Base-by-base conservation (phyloP, 1,140 invertebrate genomes). In the Papilio glaucus region DNA sequence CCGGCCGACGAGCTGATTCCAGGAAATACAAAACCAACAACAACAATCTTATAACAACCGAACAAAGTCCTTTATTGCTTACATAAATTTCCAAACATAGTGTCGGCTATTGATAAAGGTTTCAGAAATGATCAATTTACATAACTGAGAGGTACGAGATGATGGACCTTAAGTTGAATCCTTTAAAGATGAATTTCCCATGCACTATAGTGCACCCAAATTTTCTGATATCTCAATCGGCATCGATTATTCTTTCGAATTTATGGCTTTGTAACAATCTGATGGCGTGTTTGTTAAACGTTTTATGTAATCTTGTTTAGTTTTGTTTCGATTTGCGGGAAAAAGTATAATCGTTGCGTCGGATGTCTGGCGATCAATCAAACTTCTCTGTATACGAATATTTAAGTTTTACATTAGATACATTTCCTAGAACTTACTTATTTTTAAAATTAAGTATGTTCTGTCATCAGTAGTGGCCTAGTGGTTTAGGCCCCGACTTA, bases 161-260 rank as follows among this genome's bases (percentile, higher is more conserved):
- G 78, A 73, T 76, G 61, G 72, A 72, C 69, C 67, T 74, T 74
- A 78, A 57, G 3, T 1, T 15, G n/a, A 10, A 33, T 57, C 38
- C 18, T 38, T 6, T 83, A 85, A 72, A 75, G 84, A 75, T 71
- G 42, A 76, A 73, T 70, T 83, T 83, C 1, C 67, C 60, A 33
- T 75, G 42, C 41, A 33, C 18, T 24, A 39, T 45, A 8, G 13
- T 67, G 21, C 67, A 67, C 37, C 74, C 79, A 72, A 83, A 85
- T 83, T 72, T 76, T 72, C 72, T 85, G 85, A 90, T 90, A 85
- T 86, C 88, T 90, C 85, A 89, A 90, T 90, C 75, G 83, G 74
- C 71, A 77, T 80, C 75, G 81, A 83, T 85, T 81, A 82, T 85
- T 78, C 77, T 80, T 45, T 77, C 60, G 72, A 79, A 88, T 87